Percentiles rank a stretch among this genome's conserved stretches.
phyloP scores from a whole-genome alignment of 2,113 vertebrate species.

The Salvator merianae region DNA sequence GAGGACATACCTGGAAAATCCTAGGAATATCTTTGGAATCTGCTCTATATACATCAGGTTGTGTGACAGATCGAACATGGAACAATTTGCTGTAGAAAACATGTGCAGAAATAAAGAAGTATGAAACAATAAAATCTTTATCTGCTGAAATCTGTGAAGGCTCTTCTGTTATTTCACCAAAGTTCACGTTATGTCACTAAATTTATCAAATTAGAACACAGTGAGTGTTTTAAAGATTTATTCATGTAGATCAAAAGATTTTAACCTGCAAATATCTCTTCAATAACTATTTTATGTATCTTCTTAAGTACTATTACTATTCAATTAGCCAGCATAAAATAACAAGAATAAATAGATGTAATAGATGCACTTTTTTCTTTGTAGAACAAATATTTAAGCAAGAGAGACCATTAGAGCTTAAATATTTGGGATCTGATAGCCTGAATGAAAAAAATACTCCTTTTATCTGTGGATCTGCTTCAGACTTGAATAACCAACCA shows the following conservation, averaged over 20 bases:
- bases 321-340: neutral
- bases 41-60: slow-evolving; percentile 96
- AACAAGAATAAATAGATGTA: neutral
- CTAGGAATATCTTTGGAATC: slow-evolving; percentile 98
- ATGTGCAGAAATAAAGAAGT: slow-evolving; percentile 16
- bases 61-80: slow-evolving; percentile 96
- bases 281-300: neutral
- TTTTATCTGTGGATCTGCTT: neutral
- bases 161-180: neutral
- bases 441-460: neutral
- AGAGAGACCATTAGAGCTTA: neutral
- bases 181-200: neutral
- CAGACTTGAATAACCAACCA: too few relatives aligned
- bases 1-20: slow-evolving; percentile 92
- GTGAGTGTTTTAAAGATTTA: neutral
- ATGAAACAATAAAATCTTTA: neutral
- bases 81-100: slow-evolving; percentile 89
- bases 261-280: neutral
- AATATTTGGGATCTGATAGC: neutral
- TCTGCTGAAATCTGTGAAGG: neutral
- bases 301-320: neutral
- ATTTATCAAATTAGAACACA: neutral
- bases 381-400: neutral
- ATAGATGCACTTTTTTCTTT: neutral
- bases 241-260: neutral